Base-by-base conservation (phyloP, 2,113 vertebrate species). In the Charadrius vociferus region DNA sequence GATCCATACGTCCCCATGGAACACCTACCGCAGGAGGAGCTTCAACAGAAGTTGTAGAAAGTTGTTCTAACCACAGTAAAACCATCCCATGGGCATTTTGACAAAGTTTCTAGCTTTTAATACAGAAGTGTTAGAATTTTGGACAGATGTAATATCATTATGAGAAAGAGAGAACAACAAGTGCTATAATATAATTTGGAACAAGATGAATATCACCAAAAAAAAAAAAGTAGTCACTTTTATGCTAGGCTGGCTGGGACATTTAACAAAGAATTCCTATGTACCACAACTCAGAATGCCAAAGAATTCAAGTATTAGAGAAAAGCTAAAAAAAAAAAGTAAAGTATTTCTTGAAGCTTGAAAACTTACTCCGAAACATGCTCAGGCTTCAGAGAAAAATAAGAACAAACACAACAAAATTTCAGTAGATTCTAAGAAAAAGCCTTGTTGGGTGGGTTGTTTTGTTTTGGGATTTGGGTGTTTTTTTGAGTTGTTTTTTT, bases 291-390 rank as follows among this genome's bases (percentile, higher is more conserved):
- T 80, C 62, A 85, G 73, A 77, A 6, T 32, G 27, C 47, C 47
- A 91, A 81, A 92, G 91, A 93, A 92, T 36, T 52, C 32, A 94
- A 91, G 20, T 9, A 62, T 71, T 37, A 43, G 24, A 72, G n/a
- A 43, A 75, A 95, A 92, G 6, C 36, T 37, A 61, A 39, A 72
- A 81, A 59, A 59, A 36, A 47, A 14, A 83, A 14, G 9, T 62
- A 19, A 45, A 53, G 9, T n/a, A 77, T 55, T 59, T 91, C n/a
- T 63, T 55, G 27, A 94, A 61, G 17, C 45, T 81, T 89, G 34
- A 73, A 95, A 91, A 30, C 7, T 49, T 86, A 89, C 65, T 91
- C 62, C 81, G 32, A 79, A 93, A 92, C 17, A 20, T 1, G 7
- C 32, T 84, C 34, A 77, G 55, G 30, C 29, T 84, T 52, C 36